Evolutionary conservation across 1,140 invertebrate genomes (phyloP).

Genomic region (Lordiphosa stackelbergi): DNA sequence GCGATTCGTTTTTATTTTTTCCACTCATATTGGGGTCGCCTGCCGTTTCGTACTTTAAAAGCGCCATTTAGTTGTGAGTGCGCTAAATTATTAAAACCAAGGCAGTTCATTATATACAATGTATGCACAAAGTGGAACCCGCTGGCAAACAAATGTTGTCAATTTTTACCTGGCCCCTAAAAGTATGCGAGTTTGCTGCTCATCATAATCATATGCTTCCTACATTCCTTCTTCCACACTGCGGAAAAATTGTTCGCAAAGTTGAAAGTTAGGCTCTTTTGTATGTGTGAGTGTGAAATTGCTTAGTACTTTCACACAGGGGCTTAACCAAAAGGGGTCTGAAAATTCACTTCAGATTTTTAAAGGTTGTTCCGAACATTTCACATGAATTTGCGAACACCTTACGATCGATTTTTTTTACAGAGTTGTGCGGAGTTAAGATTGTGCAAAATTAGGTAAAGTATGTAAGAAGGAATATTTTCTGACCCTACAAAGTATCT

Average conservation of each 20-base stretch:
- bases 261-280: background rate
- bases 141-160: conserved; percentile 42
- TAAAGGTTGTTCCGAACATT: background rate
- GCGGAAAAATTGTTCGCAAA: conserved; percentile 12
- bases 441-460: too few species aligned
- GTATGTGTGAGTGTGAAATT: conserved; percentile 10
- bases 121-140: conserved; percentile 57
- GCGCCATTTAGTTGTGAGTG: conserved; percentile 61
- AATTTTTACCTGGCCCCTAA: conserved; percentile 42
- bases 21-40: conserved; percentile 54
- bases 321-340: background rate
- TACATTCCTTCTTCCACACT: conserved; percentile 8
- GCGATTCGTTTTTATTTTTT: conserved; percentile 25
- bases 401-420: too few species aligned
- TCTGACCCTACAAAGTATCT: too few species aligned
- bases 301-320: background rate
- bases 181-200: conserved; percentile 47
- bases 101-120: conserved; percentile 64
- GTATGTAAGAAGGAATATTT: too few species aligned
- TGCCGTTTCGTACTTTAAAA: conserved; percentile 66
- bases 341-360: background rate
- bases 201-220: conserved; percentile 62
- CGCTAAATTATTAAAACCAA: conserved; percentile 69
- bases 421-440: too few species aligned
- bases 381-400: background rate